These are phyloP conservation scores for Phaonia tiefii DNA, from an alignment of 2,888 invertebrate species.

Conservation along the genomic window DNA sequence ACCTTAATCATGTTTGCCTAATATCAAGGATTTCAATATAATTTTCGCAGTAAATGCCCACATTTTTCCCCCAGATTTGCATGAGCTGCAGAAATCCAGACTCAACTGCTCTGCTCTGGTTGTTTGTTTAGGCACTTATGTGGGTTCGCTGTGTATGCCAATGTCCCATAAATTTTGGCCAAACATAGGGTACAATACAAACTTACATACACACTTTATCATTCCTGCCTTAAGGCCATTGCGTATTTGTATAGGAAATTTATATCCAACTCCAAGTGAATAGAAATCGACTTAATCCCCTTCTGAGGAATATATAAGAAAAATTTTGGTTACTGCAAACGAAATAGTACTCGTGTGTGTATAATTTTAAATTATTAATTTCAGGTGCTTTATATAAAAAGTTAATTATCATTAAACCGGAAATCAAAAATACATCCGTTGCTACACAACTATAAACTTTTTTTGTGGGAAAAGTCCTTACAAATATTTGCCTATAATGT, in stretches of 20 bases:
- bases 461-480: too few species aligned
- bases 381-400: background rate
- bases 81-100: too few species aligned
- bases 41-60: too few species aligned
- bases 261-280: conserved; percentile 22
- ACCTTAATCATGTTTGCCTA: too few species aligned
- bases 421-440: background rate
- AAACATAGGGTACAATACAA: conserved; percentile 4
- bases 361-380: background rate
- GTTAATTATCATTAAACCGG: background rate
- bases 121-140: background rate
- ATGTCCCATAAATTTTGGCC: conserved; percentile 46
- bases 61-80: too few species aligned
- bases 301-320: too few species aligned
- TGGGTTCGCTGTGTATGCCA: background rate
- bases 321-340: too few species aligned
- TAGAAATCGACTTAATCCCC: too few species aligned
- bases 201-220: conserved; percentile 11
- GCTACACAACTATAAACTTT: too few species aligned
- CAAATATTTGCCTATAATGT: too few species aligned
- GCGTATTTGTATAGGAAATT: conserved; percentile 43
- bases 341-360: too few species aligned
- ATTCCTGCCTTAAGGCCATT: conserved; percentile 35
- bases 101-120: background rate
- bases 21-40: too few species aligned